phyloP scores from a whole-genome alignment of 2,797 vertebrate genomes.

The Jordanella pulchra region DNA sequence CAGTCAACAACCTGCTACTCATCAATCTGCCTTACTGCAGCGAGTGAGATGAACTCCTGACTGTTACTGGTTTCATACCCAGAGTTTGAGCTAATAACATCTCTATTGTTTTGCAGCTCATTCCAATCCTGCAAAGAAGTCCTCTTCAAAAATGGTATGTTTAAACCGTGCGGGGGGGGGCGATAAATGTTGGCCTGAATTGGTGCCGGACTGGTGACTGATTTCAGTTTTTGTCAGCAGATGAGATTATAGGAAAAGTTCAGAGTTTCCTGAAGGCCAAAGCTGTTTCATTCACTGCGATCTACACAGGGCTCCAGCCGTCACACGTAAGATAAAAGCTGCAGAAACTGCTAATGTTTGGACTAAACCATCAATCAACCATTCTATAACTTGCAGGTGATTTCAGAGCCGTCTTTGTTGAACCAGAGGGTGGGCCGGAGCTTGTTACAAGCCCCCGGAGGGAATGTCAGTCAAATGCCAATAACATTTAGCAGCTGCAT shows the following conservation, averaged over 20 bases:
- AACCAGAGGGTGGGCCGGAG: conserved; percentile 73
- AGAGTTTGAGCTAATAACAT: neutral
- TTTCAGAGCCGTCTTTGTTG: conserved; percentile 44
- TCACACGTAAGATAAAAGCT: conserved; percentile 85
- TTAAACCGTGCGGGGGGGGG: neutral
- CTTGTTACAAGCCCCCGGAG: conserved; percentile 71
- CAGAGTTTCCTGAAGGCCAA: conserved; percentile 77
- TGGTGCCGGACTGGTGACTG: neutral
- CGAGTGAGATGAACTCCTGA: conserved; percentile 62
- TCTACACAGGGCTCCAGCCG: conserved; percentile 86
- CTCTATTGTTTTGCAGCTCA: conserved; percentile 55
- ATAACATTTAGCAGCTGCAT: conserved; percentile 80
- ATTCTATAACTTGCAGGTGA: conserved; percentile 57
- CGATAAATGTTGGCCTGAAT: neutral
- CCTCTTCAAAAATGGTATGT: conserved; percentile 84
- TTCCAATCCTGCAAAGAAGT: conserved; percentile 79
- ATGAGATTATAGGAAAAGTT: conserved; percentile 85
- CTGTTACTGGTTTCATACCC: neutral
- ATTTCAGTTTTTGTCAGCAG: conserved; percentile 66
- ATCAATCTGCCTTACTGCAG: conserved; percentile 83
- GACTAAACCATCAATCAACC: neutral
- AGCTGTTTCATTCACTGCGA: conserved; percentile 81
- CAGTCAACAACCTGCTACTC: conserved; percentile 81
- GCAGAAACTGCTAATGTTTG: no score
- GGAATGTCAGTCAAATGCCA: conserved; percentile 59